A percentile compares a stretch with the other conserved stretches of the same genome.
These are phyloP conservation scores for Cephalopterus ornatus DNA, from an alignment of 2,113 vertebrate species.

Conservation along the genomic window DNA sequence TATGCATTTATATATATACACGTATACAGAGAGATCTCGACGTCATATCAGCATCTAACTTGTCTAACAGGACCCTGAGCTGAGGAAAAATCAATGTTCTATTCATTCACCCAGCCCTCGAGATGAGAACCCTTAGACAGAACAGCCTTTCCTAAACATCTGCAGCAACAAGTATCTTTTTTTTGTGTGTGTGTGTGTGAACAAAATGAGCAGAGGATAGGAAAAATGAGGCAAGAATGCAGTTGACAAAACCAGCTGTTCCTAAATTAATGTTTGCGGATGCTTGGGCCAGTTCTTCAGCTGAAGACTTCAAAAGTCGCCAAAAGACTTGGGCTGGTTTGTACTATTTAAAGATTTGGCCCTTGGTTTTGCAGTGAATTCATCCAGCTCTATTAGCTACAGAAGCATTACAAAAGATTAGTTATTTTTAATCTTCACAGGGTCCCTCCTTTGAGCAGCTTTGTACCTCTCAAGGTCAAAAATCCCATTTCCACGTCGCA, in stretches of 20 bases:
- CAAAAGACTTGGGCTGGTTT: neutral
- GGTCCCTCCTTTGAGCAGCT: neutral
- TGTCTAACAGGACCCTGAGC: accelerated
- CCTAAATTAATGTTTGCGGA: neutral
- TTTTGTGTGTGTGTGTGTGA: neutral
- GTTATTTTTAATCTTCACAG: neutral
- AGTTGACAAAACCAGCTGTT: constrained; percentile 1
- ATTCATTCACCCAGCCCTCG: neutral
- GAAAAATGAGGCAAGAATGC: neutral
- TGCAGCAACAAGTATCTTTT: neutral
- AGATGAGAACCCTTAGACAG: neutral
- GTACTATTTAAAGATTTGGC: neutral
- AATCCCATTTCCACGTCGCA: neutral
- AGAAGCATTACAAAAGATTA: neutral
- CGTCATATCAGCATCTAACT: accelerated
- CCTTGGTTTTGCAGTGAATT: neutral
- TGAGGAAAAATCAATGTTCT: neutral
- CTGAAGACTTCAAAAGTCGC: neutral
- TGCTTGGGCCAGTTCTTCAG: neutral
- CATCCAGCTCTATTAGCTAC: neutral
- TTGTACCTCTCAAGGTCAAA: neutral
- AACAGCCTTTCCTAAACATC: constrained; percentile 12
- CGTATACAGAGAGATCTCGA: neutral
- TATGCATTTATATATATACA: accelerated
- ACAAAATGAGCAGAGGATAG: neutral